These are phyloP conservation scores for Linyphia triangularis DNA, from an alignment of 2,888 invertebrate species.

Conservation along the genomic window DNA sequence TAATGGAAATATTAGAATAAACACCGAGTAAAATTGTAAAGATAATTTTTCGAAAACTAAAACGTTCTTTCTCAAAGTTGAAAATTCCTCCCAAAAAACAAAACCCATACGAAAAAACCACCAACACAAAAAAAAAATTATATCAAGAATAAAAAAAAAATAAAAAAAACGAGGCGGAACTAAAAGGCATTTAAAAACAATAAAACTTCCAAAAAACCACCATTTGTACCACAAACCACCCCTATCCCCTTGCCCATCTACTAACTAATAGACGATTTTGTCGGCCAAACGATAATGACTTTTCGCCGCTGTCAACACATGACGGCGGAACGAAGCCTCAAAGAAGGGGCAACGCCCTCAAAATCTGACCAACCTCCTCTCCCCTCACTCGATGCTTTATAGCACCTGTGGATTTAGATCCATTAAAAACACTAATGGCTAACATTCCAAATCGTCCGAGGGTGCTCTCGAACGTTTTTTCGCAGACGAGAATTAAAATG, in stretches of 20 bases:
- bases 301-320: slow-evolving; percentile 54
- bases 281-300: slow-evolving; percentile 42
- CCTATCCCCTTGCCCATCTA: slow-evolving; percentile 8
- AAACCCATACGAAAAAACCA: too few relatives aligned
- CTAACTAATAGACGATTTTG: slow-evolving; percentile 59
- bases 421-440: slow-evolving; percentile 48
- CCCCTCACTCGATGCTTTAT: neutral
- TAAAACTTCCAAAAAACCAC: slow-evolving; percentile 28
- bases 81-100: too few relatives aligned
- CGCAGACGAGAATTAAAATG: slow-evolving; percentile 27
- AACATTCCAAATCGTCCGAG: neutral
- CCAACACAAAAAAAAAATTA: neutral
- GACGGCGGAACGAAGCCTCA: slow-evolving; percentile 46
- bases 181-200: slow-evolving; percentile 64
- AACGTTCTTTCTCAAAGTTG: too few relatives aligned
- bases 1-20: too few relatives aligned
- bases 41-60: too few relatives aligned
- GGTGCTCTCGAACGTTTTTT: neutral
- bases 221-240: slow-evolving; percentile 38
- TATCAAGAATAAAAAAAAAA: slow-evolving; percentile 2
- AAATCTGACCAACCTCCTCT: slow-evolving; percentile 41
- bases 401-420: slow-evolving; percentile 64
- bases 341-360: slow-evolving; percentile 62
- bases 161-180: slow-evolving; percentile 39
- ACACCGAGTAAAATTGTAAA: too few relatives aligned